Percentiles rank a stretch among this genome's conserved stretches.
These are phyloP conservation scores for Ornithorhynchus anatinus DNA, from an alignment of 2,113 vertebrate genomes.

Conservation along the genomic window DNA sequence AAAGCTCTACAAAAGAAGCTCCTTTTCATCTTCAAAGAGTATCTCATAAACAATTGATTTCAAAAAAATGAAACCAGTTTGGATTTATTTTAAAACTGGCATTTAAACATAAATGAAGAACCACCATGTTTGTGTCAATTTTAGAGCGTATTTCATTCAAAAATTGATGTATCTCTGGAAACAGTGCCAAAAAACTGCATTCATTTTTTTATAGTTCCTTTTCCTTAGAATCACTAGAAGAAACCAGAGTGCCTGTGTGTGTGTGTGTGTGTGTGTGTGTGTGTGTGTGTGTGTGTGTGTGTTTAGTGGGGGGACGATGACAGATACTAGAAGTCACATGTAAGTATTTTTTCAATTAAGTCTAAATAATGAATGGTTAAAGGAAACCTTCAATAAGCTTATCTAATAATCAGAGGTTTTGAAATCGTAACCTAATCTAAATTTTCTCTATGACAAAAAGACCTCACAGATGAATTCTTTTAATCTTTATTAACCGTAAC, in stretches of 20 bases:
- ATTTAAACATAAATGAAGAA: constrained; percentile 9
- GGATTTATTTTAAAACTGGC: not conserved
- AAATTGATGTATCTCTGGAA: not conserved
- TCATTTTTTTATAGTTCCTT: constrained; percentile 15
- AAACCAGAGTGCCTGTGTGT: too few species aligned
- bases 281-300: too few species aligned
- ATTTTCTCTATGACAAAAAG: not conserved
- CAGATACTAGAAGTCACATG: not conserved
- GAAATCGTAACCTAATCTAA: not conserved
- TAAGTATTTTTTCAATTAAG: constrained; percentile 1
- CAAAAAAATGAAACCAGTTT: not conserved
- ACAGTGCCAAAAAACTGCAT: constrained; percentile 22
- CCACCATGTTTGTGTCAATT: not conserved
- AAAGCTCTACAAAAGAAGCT: too few species aligned
- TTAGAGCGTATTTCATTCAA: constrained; percentile 2
- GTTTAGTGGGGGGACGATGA: not conserved
- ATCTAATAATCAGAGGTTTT: not conserved
- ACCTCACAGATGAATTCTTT: not conserved
- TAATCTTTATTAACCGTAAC: not conserved
- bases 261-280: too few species aligned
- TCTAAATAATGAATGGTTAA: not conserved
- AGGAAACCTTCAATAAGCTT: constrained; percentile 1
- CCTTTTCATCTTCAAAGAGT: not conserved
- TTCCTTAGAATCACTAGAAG: constrained; percentile 1
- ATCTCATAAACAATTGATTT: not conserved